phyloP scores from a whole-genome alignment of 2,888 invertebrate genomes.

The Dicranocentrus wangi region DNA sequence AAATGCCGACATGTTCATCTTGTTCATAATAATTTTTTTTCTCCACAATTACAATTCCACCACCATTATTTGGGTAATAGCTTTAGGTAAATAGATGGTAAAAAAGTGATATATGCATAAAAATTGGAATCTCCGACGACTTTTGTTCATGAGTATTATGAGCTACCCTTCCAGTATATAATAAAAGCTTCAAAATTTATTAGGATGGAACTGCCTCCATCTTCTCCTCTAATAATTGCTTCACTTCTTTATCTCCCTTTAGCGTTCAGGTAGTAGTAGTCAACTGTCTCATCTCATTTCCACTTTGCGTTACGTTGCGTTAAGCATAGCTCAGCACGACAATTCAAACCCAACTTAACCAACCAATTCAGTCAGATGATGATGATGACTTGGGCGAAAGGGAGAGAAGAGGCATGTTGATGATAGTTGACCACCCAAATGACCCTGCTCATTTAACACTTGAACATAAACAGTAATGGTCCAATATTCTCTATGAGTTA shows the following conservation, averaged over 20 bases:
- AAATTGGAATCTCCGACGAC: background rate
- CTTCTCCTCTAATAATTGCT: conserved; percentile 7
- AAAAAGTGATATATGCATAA: background rate
- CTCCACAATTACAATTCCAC: background rate
- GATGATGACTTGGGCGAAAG: conserved; percentile 31
- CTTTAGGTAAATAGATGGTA: conserved; percentile 8
- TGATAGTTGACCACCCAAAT: conserved; percentile 73
- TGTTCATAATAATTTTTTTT: conserved; percentile 33
- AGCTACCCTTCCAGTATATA: background rate
- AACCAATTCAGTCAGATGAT: conserved; percentile 32
- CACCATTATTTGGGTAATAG: background rate
- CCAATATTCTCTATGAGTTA: conserved; percentile 72
- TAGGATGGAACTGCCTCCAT: conserved; percentile 37
- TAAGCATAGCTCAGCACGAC: too few species aligned
- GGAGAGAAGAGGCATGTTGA: conserved; percentile 69
- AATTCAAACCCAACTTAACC: too few species aligned
- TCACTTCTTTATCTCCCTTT: too few species aligned
- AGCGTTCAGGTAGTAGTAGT: too few species aligned
- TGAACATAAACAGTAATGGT: conserved; percentile 73
- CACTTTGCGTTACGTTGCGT: too few species aligned
- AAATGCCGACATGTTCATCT: conserved; percentile 57
- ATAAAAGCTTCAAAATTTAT: conserved; percentile 8
- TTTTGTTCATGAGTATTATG: background rate
- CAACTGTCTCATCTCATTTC: conserved; percentile 23
- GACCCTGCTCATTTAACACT: conserved; percentile 73